Percentiles rank a stretch among this genome's conserved stretches.
phyloP scores from a whole-genome alignment of 2,888 invertebrate genomes.

The Ormia ochracea region DNA sequence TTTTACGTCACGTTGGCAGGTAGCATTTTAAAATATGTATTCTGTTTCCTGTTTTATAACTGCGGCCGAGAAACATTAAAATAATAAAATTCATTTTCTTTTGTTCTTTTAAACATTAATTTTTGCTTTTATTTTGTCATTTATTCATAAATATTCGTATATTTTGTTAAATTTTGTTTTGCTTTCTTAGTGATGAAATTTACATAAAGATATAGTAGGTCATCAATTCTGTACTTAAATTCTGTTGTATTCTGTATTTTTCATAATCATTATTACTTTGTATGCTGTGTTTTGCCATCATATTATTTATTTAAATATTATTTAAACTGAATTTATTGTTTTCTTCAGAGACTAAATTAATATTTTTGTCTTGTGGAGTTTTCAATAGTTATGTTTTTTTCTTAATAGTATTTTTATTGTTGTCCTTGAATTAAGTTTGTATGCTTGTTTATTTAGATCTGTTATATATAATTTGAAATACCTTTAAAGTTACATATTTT shows the following conservation, averaged over 20 bases:
- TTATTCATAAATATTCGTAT: constrained; percentile 61
- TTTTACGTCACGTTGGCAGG: no score
- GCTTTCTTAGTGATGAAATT: constrained; percentile 51
- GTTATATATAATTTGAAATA: constrained; percentile 49
- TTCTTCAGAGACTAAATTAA: constrained; percentile 59
- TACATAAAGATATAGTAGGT: constrained; percentile 53
- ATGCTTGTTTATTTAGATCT: constrained; percentile 8
- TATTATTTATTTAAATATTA: constrained; percentile 53
- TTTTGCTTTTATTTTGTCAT: constrained; percentile 42
- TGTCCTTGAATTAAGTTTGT: background rate
- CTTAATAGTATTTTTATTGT: constrained; percentile 28
- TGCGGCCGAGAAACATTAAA: background rate
- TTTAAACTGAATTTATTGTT: constrained; percentile 39
- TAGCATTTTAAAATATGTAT: no score
- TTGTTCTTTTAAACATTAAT: constrained; percentile 59
- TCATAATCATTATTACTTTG: constrained; percentile 1
- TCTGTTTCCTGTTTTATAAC: background rate
- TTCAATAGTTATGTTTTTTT: constrained; percentile 31
- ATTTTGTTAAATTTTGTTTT: constrained; percentile 53
- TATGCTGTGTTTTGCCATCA: constrained; percentile 52
- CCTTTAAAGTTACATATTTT: constrained; percentile 41
- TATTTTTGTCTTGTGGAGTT: constrained; percentile 32
- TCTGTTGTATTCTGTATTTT: constrained; percentile 26
- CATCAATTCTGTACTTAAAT: constrained; percentile 46
- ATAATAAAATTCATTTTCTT: constrained; percentile 21